Base-by-base conservation (phyloP, 2,888 invertebrate species). In the Tachystola acroxantha region DNA sequence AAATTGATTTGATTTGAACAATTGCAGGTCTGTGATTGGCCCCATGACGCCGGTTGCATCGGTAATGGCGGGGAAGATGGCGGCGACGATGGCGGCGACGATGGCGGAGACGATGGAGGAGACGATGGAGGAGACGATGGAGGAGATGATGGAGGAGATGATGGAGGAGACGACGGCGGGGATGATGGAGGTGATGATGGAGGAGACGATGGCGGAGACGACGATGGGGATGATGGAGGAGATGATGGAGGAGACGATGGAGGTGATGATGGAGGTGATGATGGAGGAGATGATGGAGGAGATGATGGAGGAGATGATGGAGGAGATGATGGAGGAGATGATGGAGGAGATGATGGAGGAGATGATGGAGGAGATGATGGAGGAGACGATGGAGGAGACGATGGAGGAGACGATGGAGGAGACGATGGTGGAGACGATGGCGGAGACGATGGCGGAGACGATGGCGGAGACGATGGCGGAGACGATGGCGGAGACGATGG, bases 21-120 rank as follows among this genome's bases (percentile, higher is more conserved):
- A n/a, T n/a, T n/a, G n/a, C 34, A 53, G 61, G 47, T 47, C 0
- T 66, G 67, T 13, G 64, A 67, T 31, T 60, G 58, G 57, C 60
- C 63, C 0, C 16, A 26, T 2, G 52, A 53, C 11, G 61, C 47
- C 9, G 53, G 48, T 12, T 61, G 62, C 13, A 38, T 34, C 0
- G 39, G 30, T 1, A 6, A 16, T 16, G 16, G 16, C 6, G 2
- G 2, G 6, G 9, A 22, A 4, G 2, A 2, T n/a, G 24, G 24
- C 4, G 24, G n/a, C 9, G n/a, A 4, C 5, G 27, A 27, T 11
- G 4, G 5, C 6, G 9, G 9, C 0, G n/a, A n/a, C n/a, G 35
- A 24, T 1, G 30, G 27, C 5, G 25, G 22, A 0, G 35, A 27
- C 1, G 43, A 33, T 24, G 24, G n/a, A 2, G n/a, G 2, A 9